Evolutionary conservation across 2,797 vertebrate genomes (phyloP).

Genomic region (Sardinella longiceps): DNA sequence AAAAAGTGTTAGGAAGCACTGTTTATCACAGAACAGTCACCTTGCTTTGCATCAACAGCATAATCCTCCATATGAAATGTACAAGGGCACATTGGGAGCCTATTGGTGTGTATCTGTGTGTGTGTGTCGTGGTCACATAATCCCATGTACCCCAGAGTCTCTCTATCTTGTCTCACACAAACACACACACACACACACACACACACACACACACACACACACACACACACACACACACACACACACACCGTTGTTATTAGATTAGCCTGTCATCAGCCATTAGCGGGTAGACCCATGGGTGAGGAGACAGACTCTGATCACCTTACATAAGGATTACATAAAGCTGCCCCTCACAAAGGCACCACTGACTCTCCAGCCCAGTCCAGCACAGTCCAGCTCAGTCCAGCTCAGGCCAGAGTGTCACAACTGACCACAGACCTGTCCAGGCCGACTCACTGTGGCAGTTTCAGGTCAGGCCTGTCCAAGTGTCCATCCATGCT

Average conservation of each 20-base stretch:
- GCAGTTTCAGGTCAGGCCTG: not conserved
- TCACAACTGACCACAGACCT: not conserved
- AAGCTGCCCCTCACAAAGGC: not conserved
- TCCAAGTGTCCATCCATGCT: no score
- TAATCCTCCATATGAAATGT: not conserved
- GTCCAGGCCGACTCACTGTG: not conserved
- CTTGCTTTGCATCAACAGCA: not conserved
- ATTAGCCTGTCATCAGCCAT: not conserved
- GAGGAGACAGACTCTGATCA: not conserved
- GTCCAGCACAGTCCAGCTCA: not conserved
- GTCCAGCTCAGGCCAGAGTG: no score
- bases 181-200: no score
- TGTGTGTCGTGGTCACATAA: not conserved
- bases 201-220: not conserved
- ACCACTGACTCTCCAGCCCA: not conserved
- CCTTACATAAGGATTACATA: conserved; percentile 12
- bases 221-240: no score
- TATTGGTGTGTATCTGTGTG: not conserved
- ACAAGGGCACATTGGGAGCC: not conserved
- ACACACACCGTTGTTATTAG: not conserved
- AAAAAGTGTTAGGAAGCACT: not conserved
- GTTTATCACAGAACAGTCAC: not conserved
- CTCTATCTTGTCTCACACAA: not conserved
- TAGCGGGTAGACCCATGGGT: not conserved
- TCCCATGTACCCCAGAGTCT: not conserved